Base-by-base conservation (phyloP, 2,888 invertebrate species). In the Torymus texanus region DNA sequence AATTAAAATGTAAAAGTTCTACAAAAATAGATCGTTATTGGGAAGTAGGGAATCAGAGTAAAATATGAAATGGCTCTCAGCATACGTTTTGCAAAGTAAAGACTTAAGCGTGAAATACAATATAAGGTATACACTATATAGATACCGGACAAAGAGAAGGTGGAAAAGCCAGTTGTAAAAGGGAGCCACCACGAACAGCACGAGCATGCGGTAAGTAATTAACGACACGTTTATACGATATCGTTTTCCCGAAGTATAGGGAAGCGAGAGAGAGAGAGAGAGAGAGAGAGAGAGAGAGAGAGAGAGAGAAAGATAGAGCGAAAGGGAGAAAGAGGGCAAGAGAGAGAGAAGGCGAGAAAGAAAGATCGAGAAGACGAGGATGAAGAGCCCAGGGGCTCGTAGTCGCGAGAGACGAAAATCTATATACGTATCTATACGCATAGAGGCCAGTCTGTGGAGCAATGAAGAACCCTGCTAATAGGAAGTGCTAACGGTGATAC, bases 381-480 rank as follows among this genome's bases (percentile, higher is more conserved):
- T 67, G 75, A 75, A 61, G 61, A 75, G 67, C 29, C 61, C 29
- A 11, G 29, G 29, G n/a, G 29, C 56, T 56, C 68, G 12, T n/a
- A 50, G n/a, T 24, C 58, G 41, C 53, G 55, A 56, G 24, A 41
- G 50, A 50, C 70, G 70, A 14, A 55, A 62, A 73, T 56, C 55
- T 63, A 65, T 65, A 58, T 65, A 63, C 24, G 58, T 11, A 53
- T 41, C 16, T 58, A 58, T 58, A 56, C 10, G 11, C 24, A 16
- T 41, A 13, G 18, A 59, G n/a, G 56, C 24, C n/a, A 75, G 51
- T 66, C 12, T 56, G 50, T 13, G 83, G 41, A 83, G 84, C 87
- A 86, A 87, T 87, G 88, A 87, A 87, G 87, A 85, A 87, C 86
- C 86, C 85, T 83, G 85, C 88, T 88, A 88, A 88, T 88, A 88